phyloP scores from a whole-genome alignment of 2,888 invertebrate species.

The Diogma glabrata region DNA sequence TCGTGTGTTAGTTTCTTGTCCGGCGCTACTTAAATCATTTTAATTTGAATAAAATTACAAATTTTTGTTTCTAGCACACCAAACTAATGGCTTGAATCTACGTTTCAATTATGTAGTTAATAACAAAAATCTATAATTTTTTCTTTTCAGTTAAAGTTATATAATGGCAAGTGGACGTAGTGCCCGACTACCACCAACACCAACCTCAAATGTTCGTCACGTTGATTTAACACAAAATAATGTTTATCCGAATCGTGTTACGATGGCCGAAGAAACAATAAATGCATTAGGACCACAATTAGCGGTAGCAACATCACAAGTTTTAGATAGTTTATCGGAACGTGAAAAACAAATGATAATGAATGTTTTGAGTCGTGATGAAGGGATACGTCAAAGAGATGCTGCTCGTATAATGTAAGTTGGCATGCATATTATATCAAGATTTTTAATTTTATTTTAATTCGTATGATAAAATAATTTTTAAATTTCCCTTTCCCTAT shows the following conservation, averaged over 20 bases:
- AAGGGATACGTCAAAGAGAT: slow-evolving; percentile 40
- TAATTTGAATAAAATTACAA: background rate
- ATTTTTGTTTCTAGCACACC: background rate
- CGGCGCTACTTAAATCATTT: background rate
- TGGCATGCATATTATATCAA: too few species aligned
- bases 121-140: background rate
- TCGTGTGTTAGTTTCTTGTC: too few species aligned
- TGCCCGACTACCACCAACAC: slow-evolving; percentile 33
- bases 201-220: slow-evolving; percentile 23
- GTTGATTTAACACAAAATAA: slow-evolving; percentile 13
- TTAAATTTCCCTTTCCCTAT: too few species aligned
- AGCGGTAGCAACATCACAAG: slow-evolving; percentile 32
- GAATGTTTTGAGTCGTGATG: slow-evolving; percentile 42
- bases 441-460: too few species aligned
- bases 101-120: too few species aligned
- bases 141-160: background rate
- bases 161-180: slow-evolving; percentile 35
- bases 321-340: slow-evolving; percentile 33
- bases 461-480: too few species aligned
- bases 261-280: slow-evolving; percentile 17
- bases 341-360: slow-evolving; percentile 42
- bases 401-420: slow-evolving; percentile 44
- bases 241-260: slow-evolving; percentile 8
- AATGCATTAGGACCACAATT: slow-evolving; percentile 31
- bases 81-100: background rate